These are phyloP conservation scores for Pogoniulus pusillus DNA, from an alignment of 2,797 vertebrate genomes.

Conservation along the genomic window DNA sequence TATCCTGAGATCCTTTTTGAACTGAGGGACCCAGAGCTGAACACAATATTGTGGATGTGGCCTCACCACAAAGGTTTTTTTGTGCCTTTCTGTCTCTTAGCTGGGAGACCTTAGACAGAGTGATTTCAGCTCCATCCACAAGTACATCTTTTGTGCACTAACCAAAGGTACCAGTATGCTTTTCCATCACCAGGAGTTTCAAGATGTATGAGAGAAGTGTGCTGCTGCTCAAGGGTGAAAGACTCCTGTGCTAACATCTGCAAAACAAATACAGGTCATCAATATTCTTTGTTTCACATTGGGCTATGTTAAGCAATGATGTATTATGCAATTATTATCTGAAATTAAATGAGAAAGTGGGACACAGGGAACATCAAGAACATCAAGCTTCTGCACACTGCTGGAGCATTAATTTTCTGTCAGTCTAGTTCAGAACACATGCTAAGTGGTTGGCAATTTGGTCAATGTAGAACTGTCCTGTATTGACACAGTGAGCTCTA, in stretches of 20 bases:
- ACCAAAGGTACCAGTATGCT: background rate
- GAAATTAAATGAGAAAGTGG: conserved; percentile 56
- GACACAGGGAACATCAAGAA: background rate
- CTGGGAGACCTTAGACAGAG: no score
- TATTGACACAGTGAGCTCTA: no score
- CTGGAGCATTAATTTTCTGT: background rate
- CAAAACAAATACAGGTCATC: conserved; percentile 38
- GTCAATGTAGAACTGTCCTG: conserved; percentile 17
- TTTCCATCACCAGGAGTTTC: background rate
- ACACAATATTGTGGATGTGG: no score
- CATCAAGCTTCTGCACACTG: conserved; percentile 18
- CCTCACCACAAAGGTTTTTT: no score
- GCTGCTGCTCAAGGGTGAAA: background rate
- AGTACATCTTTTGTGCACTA: background rate
- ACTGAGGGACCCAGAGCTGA: no score
- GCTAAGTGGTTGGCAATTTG: background rate
- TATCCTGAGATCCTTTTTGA: no score
- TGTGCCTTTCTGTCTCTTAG: no score
- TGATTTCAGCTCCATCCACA: no score
- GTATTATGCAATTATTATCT: conserved; percentile 52
- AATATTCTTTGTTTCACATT: conserved; percentile 45
- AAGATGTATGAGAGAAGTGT: background rate
- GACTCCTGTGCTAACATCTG: background rate
- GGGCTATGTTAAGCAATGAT: conserved; percentile 44
- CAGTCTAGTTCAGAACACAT: background rate